phyloP scores from a whole-genome alignment of 92 coral and sea anemone genomes.

The Hydrozoanthus gracilis region DNA sequence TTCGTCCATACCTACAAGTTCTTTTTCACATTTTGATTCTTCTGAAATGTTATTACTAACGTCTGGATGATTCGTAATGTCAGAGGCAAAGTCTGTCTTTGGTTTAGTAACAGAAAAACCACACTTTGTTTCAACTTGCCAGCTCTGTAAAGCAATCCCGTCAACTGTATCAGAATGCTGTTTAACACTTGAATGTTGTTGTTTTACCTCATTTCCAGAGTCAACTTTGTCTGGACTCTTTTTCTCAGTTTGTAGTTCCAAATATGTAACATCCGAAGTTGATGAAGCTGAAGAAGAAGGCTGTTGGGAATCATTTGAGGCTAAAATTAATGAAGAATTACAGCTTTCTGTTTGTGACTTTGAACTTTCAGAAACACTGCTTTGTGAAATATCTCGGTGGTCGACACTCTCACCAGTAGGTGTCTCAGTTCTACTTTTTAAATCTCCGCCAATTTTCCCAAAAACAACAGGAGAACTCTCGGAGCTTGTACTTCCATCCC shows the following conservation, averaged over 20 bases:
- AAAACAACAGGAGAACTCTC: conserved; percentile 78
- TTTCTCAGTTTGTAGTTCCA: background rate
- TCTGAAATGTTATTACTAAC: background rate
- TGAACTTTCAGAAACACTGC: conserved; percentile 45
- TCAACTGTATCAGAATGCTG: conserved; percentile 13
- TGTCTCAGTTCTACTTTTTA: conserved; percentile 70
- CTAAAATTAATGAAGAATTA: background rate
- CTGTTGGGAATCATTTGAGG: background rate
- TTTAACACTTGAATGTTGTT: background rate
- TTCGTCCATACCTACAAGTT: conserved; percentile 34
- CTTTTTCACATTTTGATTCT: background rate
- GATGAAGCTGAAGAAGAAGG: conserved; percentile 19
- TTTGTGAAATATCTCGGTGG: background rate
- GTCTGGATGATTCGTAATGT: background rate
- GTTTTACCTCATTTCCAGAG: conserved; percentile 1
- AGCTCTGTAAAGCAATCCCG: conserved; percentile 20
- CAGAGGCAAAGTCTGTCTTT: background rate
- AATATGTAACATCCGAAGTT: background rate
- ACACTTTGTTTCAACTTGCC: conserved; percentile 24
- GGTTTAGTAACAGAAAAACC: conserved; percentile 29
- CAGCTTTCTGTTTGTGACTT: conserved; percentile 30
- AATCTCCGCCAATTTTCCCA: conserved; percentile 35
- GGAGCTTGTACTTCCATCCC: conserved; percentile 73
- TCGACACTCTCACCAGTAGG: conserved; percentile 37
- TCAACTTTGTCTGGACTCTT: background rate